Conservation (phyloP, 2,888 invertebrate genomes). For the Salpingus planirostris region DNA sequence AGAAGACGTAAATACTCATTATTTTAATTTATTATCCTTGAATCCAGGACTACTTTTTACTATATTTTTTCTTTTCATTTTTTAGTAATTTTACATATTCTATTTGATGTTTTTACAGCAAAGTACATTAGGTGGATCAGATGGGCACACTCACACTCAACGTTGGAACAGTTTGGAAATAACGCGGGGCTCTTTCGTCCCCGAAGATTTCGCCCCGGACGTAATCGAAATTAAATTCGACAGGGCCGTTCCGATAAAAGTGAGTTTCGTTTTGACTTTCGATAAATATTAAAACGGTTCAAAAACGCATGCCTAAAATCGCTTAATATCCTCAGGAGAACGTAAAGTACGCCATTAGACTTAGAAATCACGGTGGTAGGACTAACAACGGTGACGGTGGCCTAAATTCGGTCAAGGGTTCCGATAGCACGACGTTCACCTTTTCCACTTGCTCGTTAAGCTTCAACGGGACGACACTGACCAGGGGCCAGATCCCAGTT, state of each 20-base stretch:
- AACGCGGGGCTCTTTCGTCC: conserved; percentile 73
- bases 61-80: too few relatives aligned
- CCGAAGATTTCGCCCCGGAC: conserved; percentile 80
- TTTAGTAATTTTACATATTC: conserved; percentile 1
- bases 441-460: conserved; percentile 88
- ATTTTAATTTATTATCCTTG: too few relatives aligned
- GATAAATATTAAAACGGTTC: too few relatives aligned
- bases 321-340: conserved; percentile 58
- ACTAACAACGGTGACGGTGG: conserved; percentile 95
- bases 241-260: conserved; percentile 76
- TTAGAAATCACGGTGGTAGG: conserved; percentile 83
- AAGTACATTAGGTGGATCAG: conserved; percentile 43
- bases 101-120: conserved; percentile 30
- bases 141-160: conserved; percentile 55
- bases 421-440: conserved; percentile 84
- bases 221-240: conserved; percentile 87
- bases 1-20: conserved; percentile 64
- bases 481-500: conserved; percentile 90
- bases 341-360: conserved; percentile 76
- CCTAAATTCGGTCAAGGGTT: conserved; percentile 76
- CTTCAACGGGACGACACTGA: conserved; percentile 93
- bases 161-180: conserved; percentile 85
- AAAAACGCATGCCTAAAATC: conserved; percentile 2
- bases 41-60: too few relatives aligned
- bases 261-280: conserved; percentile 29